Evolutionary conservation across 2,888 invertebrate genomes (phyloP), one percentile per base, ranked within the genome.

Genomic region (Belgica antarctica): DNA sequence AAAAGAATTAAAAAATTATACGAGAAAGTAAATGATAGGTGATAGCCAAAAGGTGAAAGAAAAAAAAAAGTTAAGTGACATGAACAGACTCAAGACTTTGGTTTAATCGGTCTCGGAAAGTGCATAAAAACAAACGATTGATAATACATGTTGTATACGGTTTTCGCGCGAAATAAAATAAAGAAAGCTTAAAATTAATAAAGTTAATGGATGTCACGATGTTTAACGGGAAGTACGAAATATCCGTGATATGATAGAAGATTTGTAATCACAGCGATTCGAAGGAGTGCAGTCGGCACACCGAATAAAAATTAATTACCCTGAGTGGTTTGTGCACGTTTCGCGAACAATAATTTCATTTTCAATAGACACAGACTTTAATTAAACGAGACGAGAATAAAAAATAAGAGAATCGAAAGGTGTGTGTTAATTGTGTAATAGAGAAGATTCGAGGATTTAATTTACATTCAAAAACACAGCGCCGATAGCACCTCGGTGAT

Each of bases 1-100:
- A 27, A 27, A 65, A 46, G 22, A 65, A 65, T n/a, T n/a, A 31
- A 57, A 24, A 68, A 68, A 68, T 68, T 68, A 66, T 66, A 66
- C 65, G 65, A 66, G 22, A 61, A 61, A 12, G 34, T 46, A 68
- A 68, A 68, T 34, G 31, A 31, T 68, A 22, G 47, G 68, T 68
- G 68, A 68, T 68, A 68, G n/a, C 41, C 5, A 28, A 47, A 63
- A 34, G 31, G 5, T 41, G 36, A 63, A 66, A 59, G 25, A 52
- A 17, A 52, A 52, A 19, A 19, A 52, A 52, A 22, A 41, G 12
- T 41, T 52, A n/a, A 52, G 52, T 52, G 52, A 52, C 52, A 52
- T 52, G 52, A 52, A 52, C 52, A 52, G 22, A 22, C 52, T 52
- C 19, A 52, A 22, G 22, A 22, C 52, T 22, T 52, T 22, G n/a